Conservation (phyloP, 92 coral and sea anemone species). For the Micromussa lordhowensis region DNA sequence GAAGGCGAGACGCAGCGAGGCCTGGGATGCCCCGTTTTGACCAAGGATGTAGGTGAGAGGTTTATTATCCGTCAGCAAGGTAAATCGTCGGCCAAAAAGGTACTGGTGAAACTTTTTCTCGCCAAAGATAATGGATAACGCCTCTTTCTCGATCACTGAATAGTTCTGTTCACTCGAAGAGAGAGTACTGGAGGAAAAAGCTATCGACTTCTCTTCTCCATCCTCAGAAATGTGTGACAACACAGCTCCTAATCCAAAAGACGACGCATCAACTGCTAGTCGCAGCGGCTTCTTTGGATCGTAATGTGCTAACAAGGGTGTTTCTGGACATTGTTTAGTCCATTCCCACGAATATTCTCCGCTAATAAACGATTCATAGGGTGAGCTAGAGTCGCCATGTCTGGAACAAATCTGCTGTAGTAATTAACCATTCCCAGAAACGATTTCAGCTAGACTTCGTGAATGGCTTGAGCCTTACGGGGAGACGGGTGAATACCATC, state of each 20-base stretch:
- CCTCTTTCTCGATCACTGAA: too few species aligned
- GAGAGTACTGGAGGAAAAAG: too few species aligned
- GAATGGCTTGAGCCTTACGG: conserved; percentile 51
- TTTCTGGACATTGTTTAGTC: too few species aligned
- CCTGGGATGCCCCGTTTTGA: not conserved
- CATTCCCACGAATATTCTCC: too few species aligned
- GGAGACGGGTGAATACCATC: too few species aligned
- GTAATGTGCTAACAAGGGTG: too few species aligned
- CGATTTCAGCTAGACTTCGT: conserved; percentile 26
- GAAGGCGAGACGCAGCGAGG: not conserved
- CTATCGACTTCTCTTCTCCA: too few species aligned
- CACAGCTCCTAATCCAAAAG: too few species aligned
- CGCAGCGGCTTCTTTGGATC: too few species aligned
- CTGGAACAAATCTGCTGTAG: conserved; percentile 44
- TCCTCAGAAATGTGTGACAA: too few species aligned
- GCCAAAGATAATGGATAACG: not conserved
- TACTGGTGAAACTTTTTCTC: not conserved
- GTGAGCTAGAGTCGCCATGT: conserved; percentile 41
- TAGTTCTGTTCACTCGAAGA: conserved; percentile 25
- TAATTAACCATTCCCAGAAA: conserved; percentile 42
- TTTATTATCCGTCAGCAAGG: not conserved
- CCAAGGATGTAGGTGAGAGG: not conserved
- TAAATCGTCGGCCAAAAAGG: not conserved
- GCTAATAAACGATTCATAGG: too few species aligned
- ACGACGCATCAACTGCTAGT: conserved; percentile 31